Base-by-base conservation (phyloP, 2,888 invertebrate species). In the Coleophora deauratella region DNA sequence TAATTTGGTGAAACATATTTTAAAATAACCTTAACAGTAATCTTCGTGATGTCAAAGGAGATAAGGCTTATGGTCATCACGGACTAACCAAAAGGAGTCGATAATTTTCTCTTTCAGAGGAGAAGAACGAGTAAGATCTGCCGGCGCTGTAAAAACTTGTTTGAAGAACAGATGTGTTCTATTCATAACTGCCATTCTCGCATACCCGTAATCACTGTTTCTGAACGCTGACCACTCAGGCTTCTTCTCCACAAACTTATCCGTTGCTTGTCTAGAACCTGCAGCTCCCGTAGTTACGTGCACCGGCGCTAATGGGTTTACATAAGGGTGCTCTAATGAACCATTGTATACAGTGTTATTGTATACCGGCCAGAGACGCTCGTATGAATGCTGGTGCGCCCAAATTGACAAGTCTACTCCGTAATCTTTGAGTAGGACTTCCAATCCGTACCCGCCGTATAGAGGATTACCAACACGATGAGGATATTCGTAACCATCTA, bases 341-440 rank as follows among this genome's bases (percentile, higher is more conserved):
- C 37, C 37, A 7, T 37, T 37, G 11, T 28, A 37, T n/a, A 37
- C 37, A 9, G 9, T 88, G 54, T 91, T 89, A 65, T 97, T 88
- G 68, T 93, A 97, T 49, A 96, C 87, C 0, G 97, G 97, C 92
- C 93, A 96, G 50, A 95, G 72, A 37, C 97, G 82, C 72, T 97
- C 96, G 63, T 96, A 97, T 9, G 93, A 92, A 74, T 97, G 97
- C 68, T 97, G 96, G 63, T 97, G 97, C 0, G 96, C 97, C 93
- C 95, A 96, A 42, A 97, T 87, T 59, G 91, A 90, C 35, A 97
- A 71, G 76, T 97, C 97, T 0, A 97, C 97, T 33, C 94, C 95
- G 63, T 94, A 89, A 47, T 93, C 87, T 62, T 91, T 91, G 55
- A 97, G 91, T 27, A 97, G 69, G 39, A 92, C 84, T 72, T 97